Evolutionary conservation across 2,797 vertebrate genomes (phyloP).

Genomic region (Cyprinella venusta): DNA sequence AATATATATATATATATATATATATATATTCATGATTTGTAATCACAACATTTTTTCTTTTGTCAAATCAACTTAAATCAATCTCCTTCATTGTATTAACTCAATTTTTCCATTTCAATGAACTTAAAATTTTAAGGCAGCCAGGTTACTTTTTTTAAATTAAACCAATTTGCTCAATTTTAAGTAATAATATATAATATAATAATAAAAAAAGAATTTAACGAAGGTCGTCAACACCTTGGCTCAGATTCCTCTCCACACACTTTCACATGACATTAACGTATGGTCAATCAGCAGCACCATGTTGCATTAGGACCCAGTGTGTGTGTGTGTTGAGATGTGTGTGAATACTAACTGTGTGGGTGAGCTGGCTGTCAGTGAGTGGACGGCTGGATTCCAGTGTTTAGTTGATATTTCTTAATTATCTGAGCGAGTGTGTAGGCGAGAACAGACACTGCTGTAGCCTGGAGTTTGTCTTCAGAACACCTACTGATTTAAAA

Average conservation of each 20-base stretch:
- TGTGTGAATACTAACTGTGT: constrained; percentile 12
- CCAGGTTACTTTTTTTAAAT: too few relatives aligned
- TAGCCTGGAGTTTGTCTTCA: constrained; percentile 12
- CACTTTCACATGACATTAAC: background rate
- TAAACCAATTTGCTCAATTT: too few relatives aligned
- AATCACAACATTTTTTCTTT: too few relatives aligned
- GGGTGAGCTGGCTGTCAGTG: constrained; percentile 11
- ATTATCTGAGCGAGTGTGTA: background rate
- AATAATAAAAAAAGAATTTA: background rate
- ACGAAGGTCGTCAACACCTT: background rate
- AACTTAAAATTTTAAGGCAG: too few relatives aligned
- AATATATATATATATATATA: too few relatives aligned
- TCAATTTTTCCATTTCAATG: too few relatives aligned
- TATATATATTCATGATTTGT: too few relatives aligned
- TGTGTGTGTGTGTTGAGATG: background rate
- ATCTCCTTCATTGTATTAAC: too few relatives aligned
- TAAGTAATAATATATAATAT: too few relatives aligned
- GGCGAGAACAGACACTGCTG: background rate
- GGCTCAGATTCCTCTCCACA: too few relatives aligned
- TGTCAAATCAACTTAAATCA: too few relatives aligned
- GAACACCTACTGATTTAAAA: constrained; percentile 28
- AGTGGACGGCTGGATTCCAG: constrained; percentile 13
- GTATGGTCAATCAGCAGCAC: background rate
- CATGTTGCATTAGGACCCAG: background rate
- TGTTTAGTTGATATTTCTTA: constrained; percentile 34